Evolutionary conservation across 2,797 vertebrate species (phyloP).

Genomic region (Ficedula albicollis): DNA sequence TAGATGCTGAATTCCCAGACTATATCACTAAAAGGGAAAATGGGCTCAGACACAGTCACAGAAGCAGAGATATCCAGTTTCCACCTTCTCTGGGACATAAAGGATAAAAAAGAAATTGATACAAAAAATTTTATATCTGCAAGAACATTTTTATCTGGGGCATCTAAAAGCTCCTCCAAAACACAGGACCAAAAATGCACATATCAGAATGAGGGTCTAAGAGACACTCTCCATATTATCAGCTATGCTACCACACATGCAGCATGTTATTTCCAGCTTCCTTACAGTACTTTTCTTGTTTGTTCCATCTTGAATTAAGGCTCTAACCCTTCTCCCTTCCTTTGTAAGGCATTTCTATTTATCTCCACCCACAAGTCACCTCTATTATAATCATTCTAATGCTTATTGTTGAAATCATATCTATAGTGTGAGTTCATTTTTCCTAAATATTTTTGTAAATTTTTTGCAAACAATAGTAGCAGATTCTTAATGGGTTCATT

Average conservation of each 20-base stretch:
- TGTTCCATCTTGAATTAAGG: not conserved
- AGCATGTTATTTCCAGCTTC: not conserved
- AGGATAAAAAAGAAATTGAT: not conserved
- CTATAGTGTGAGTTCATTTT: not conserved
- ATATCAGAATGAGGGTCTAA: not conserved
- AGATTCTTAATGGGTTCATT: not conserved
- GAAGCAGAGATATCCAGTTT: not conserved
- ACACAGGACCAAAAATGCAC: not conserved
- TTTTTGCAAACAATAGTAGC: not conserved
- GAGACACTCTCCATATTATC: not conserved
- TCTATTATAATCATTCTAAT: not conserved
- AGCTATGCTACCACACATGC: not conserved
- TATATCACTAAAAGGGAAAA: not conserved
- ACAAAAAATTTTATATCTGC: not conserved
- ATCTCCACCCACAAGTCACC: accelerated
- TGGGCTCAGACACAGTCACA: not conserved
- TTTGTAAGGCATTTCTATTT: not conserved
- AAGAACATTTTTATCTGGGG: not conserved
- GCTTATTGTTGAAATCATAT: not conserved
- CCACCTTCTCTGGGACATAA: not conserved
- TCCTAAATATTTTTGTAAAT: not conserved
- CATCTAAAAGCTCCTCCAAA: not conserved
- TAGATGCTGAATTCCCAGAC: not conserved
- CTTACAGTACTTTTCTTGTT: not conserved
- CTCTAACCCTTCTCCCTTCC: not conserved